Percentiles rank a stretch among this genome's conserved stretches.
These are phyloP conservation scores for Limenitis arthemis DNA, from an alignment of 2,888 invertebrate genomes.

Conservation along the genomic window DNA sequence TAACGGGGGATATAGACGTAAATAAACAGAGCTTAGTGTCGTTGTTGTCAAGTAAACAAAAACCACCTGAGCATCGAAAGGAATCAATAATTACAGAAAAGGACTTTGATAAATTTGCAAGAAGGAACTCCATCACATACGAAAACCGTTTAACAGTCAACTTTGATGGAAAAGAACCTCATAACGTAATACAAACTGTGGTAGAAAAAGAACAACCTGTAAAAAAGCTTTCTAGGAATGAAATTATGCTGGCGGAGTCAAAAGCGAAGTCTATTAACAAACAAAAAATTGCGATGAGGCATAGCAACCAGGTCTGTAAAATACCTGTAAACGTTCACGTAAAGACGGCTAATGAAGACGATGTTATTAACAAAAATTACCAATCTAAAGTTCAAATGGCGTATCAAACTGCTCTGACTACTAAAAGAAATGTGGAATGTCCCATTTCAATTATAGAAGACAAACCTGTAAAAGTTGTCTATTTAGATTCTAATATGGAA, in stretches of 20 bases:
- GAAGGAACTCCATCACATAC: slow-evolving; percentile 57
- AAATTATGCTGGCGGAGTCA: slow-evolving; percentile 37
- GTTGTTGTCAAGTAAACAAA: slow-evolving; percentile 29
- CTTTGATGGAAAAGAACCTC: slow-evolving; percentile 46
- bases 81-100: slow-evolving; percentile 60
- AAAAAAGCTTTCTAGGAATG: slow-evolving; percentile 43
- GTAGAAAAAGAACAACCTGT: slow-evolving; percentile 41
- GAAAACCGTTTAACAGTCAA: slow-evolving; percentile 56
- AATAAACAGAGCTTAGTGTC: slow-evolving; percentile 24
- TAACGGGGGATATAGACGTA: slow-evolving; percentile 34
- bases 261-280: slow-evolving; percentile 42
- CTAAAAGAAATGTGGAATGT: slow-evolving; percentile 49
- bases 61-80: slow-evolving; percentile 41
- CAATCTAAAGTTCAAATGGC: slow-evolving; percentile 59
- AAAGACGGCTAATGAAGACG: slow-evolving; percentile 35
- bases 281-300: slow-evolving; percentile 30
- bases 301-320: slow-evolving; percentile 34
- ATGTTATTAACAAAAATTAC: slow-evolving; percentile 44
- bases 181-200: slow-evolving; percentile 48
- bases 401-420: slow-evolving; percentile 54
- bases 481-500: slow-evolving; percentile 46
- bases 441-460: slow-evolving; percentile 61
- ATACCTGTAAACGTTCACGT: slow-evolving; percentile 27
- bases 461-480: slow-evolving; percentile 62
- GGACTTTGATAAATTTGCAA: slow-evolving; percentile 63